Base-by-base conservation (phyloP, 2,797 vertebrate species). In the Myoxocephalus aenaeus region DNA sequence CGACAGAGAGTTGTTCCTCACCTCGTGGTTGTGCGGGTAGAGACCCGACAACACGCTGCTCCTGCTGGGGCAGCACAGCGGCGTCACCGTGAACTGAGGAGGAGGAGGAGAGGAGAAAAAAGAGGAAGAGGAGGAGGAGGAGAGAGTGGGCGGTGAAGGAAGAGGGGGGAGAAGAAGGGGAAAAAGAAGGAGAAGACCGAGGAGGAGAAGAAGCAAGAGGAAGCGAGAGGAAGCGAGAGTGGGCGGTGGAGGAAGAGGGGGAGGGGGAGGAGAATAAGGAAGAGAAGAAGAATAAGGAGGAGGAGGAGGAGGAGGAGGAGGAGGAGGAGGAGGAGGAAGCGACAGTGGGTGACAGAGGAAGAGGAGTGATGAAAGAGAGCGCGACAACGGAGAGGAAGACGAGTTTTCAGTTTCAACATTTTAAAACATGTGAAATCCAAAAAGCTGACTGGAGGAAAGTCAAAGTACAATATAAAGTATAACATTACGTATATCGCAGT, bases 1-100 rank as follows among this genome's bases (percentile, higher is more conserved):
- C 0, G 84, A 86, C 78, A 95, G 66, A 0, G 95, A 95, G 91
- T 96, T 96, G 90, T 96, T 96, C 70, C 91, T 89, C 75, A 96
- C 96, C 81, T 77, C 82, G 80, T 96, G 95, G 90, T 96, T 96
- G 91, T 96, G 96, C 2, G 95, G 94, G 84, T 96, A 96, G 65
- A 62, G 94, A 3, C 96, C 95, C 0, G 94, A 93, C 67, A 96
- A 51, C 10, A 96, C 87, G 79, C 95, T 95, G 89, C 95, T 95
- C 22, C 95, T 84, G 66, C 96, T 96, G 32, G 96, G 95, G 85
- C 96, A 96, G 90, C 96, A 96, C 75, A 96, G 90, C 0, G 96
- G 95, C 1, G 94, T 91, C 6, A 88, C 93, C 0, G 93, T 93
- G 50, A 93, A 96, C 96, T 96, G 44, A 46, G 4, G 11, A 29